Conservation (phyloP, 1,140 invertebrate genomes). For the Anthonomus grandis region DNA sequence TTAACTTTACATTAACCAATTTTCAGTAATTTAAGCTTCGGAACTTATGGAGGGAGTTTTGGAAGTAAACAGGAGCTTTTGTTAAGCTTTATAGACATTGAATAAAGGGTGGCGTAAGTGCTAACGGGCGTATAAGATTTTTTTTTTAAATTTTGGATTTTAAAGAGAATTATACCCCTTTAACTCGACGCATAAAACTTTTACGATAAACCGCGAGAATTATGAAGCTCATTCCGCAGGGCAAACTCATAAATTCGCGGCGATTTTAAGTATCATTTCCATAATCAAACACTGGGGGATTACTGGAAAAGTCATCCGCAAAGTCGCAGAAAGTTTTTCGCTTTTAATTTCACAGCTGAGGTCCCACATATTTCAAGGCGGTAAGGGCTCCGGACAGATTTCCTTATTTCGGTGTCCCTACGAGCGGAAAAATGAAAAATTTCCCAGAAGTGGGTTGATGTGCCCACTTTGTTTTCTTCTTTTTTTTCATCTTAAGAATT, state of each 20-base stretch:
- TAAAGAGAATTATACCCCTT: not conserved
- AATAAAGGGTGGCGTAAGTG: not conserved
- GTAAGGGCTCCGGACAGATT: too few relatives aligned
- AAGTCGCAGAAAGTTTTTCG: slow-evolving; percentile 23
- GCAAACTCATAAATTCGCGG: slow-evolving; percentile 1
- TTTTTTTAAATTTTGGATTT: not conserved
- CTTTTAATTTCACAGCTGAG: slow-evolving; percentile 35
- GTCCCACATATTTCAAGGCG: slow-evolving; percentile 26
- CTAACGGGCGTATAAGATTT: not conserved
- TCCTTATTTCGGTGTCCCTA: too few relatives aligned
- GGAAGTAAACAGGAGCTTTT: not conserved
- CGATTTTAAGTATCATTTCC: slow-evolving; percentile 7
- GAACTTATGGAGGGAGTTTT: slow-evolving; percentile 6
- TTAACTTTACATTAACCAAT: slow-evolving; percentile 13
- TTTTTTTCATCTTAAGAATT: too few relatives aligned
- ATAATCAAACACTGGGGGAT: slow-evolving; percentile 33
- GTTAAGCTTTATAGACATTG: not conserved
- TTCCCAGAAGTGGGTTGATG: too few relatives aligned
- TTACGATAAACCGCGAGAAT: too few relatives aligned
- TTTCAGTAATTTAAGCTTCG: slow-evolving; percentile 1
- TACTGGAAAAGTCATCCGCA: slow-evolving; percentile 4
- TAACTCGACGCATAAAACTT: too few relatives aligned
- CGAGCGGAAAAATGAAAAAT: slow-evolving; percentile 19
- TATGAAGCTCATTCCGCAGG: not conserved
- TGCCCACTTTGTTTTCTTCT: too few relatives aligned